These are phyloP conservation scores for Microchrysa polita DNA, from an alignment of 2,888 invertebrate species.

Conservation along the genomic window DNA sequence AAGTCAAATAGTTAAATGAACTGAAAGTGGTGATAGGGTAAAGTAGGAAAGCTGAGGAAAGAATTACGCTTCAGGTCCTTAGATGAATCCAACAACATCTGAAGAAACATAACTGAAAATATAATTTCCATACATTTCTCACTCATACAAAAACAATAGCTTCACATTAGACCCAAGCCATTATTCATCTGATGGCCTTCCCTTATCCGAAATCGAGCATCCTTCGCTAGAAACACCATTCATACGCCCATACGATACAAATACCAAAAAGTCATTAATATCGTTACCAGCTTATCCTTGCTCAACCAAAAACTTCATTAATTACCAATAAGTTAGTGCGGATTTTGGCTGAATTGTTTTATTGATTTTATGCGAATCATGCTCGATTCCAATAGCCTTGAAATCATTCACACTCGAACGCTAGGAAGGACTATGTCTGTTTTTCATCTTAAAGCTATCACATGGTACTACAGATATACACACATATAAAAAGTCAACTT, in stretches of 20 bases:
- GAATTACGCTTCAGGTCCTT: no score
- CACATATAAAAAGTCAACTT: background rate
- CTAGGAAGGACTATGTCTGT: background rate
- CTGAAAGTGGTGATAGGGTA: no score
- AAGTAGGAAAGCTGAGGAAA: no score
- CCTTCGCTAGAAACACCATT: background rate
- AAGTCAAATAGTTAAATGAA: no score
- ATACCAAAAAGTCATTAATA: slow-evolving; percentile 2
- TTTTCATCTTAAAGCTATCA: background rate
- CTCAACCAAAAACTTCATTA: background rate
- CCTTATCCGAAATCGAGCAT: background rate
- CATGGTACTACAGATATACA: no score
- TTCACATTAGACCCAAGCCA: background rate
- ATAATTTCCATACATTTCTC: no score
- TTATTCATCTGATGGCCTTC: background rate
- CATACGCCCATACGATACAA: background rate
- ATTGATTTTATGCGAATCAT: no score
- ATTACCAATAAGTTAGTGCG: background rate
- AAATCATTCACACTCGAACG: background rate
- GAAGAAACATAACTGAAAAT: no score
- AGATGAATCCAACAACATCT: no score
- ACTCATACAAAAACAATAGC: background rate
- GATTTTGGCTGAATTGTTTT: no score
- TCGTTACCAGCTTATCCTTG: background rate
- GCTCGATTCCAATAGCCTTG: no score